Conservation (phyloP, 2,888 invertebrate species). For the Urechis unicinctus region DNA sequence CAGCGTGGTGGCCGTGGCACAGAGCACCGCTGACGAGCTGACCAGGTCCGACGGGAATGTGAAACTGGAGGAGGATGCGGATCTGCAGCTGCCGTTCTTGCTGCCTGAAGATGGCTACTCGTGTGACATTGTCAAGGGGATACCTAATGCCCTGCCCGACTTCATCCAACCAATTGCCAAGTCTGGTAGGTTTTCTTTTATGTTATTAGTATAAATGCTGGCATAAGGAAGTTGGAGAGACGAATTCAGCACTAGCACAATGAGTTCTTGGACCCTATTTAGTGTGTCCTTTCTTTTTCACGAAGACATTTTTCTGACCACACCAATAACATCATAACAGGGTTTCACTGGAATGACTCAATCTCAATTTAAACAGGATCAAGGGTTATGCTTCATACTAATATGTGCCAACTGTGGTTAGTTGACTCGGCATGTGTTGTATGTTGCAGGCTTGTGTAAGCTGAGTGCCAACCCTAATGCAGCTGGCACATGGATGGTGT, state of each 20-base stretch:
- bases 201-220: too few relatives aligned
- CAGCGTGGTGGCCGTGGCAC: slow-evolving; percentile 45
- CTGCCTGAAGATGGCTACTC: slow-evolving; percentile 97
- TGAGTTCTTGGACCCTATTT: too few relatives aligned
- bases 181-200: slow-evolving; percentile 10
- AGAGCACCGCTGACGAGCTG: slow-evolving; percentile 70
- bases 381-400: too few relatives aligned
- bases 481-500: slow-evolving; percentile 91
- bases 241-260: not conserved
- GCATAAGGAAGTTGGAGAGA: not conserved
- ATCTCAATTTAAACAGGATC: too few relatives aligned
- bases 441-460: slow-evolving; percentile 68
- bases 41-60: slow-evolving; percentile 50
- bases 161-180: slow-evolving; percentile 39
- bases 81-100: slow-evolving; percentile 79
- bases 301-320: too few relatives aligned
- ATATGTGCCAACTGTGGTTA: too few relatives aligned
- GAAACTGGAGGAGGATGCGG: slow-evolving; percentile 74
- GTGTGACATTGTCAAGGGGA: slow-evolving; percentile 88
- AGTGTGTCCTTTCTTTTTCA: too few relatives aligned
- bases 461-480: slow-evolving; percentile 85
- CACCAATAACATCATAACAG: too few relatives aligned
- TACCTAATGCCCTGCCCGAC: slow-evolving; percentile 62
- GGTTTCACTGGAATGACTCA: too few relatives aligned
- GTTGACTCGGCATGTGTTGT: too few relatives aligned